Conservation (phyloP, 1,140 invertebrate genomes). For the Lasioglossum baleicum region DNA sequence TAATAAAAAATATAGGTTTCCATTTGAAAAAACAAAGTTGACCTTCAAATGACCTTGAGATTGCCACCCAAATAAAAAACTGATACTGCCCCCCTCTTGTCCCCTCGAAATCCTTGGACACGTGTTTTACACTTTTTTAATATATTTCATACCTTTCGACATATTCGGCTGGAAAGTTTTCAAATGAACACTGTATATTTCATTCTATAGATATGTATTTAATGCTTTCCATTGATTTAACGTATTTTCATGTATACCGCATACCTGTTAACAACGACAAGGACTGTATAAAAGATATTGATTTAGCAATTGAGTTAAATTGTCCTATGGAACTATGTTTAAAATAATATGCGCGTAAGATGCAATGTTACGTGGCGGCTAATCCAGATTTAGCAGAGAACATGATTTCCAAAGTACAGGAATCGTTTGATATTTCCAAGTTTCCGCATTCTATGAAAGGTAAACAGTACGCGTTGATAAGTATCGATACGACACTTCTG, state of each 20-base stretch:
- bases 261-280: slow-evolving; percentile 46
- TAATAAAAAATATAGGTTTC: no score
- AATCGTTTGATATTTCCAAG: slow-evolving; percentile 55
- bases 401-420: slow-evolving; percentile 62
- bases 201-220: no score
- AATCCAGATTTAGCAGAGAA: slow-evolving; percentile 64
- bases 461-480: neutral
- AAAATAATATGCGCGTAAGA: slow-evolving; percentile 74
- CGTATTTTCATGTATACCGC: slow-evolving; percentile 11
- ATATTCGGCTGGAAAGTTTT: no score
- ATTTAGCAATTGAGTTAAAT: slow-evolving; percentile 69
- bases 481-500: neutral
- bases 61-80: no score
- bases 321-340: slow-evolving; percentile 71
- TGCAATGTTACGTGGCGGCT: slow-evolving; percentile 70
- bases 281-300: slow-evolving; percentile 76
- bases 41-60: no score
- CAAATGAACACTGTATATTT: no score
- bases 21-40: no score
- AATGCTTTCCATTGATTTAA: neutral
- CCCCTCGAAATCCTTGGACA: no score
- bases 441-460: slow-evolving; percentile 44
- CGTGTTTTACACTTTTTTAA: no score
- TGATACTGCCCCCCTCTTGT: no score
- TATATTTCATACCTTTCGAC: no score